A percentile compares a stretch with the other conserved stretches of the same genome.
phyloP scores from a whole-genome alignment of 2,888 invertebrate species.

The Abrostola tripartita region DNA sequence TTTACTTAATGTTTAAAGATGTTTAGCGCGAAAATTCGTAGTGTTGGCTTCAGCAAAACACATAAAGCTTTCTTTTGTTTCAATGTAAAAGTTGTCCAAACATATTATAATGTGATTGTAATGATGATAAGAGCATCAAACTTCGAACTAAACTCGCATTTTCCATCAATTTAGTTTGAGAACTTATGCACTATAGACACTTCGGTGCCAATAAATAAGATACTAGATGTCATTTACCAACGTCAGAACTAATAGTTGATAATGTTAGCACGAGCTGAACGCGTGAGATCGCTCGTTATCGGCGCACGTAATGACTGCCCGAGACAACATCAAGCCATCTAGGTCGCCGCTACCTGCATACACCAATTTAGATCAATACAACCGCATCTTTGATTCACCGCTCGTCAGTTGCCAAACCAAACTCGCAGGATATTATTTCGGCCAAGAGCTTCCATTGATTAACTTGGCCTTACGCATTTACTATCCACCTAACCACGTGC shows the following conservation, averaged over 20 bases:
- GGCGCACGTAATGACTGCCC: conserved; percentile 6
- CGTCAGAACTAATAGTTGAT: neutral
- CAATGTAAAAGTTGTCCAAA: too few species aligned
- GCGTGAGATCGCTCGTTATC: conserved; percentile 32
- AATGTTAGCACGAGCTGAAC: conserved; percentile 23
- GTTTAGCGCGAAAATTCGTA: too few species aligned
- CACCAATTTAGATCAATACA: conserved; percentile 27
- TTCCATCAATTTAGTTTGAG: neutral
- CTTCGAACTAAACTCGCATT: too few species aligned
- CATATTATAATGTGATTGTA: too few species aligned
- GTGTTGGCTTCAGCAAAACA: too few species aligned
- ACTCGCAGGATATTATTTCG: neutral
- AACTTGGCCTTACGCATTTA: neutral
- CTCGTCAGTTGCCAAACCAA: neutral
- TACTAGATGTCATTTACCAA: neutral
- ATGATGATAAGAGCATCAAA: too few species aligned
- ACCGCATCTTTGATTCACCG: conserved; percentile 11
- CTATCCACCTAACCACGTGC: neutral
- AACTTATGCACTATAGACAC: neutral
- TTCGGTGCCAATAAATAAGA: neutral
- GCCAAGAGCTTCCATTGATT: conserved; percentile 1
- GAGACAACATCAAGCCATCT: conserved; percentile 22
- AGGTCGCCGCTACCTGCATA: conserved; percentile 50
- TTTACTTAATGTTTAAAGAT: too few species aligned
- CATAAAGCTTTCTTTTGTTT: too few species aligned